Evolutionary conservation across 2,113 vertebrate species (phyloP).

Genomic region (Orthonyx spaldingii): DNA sequence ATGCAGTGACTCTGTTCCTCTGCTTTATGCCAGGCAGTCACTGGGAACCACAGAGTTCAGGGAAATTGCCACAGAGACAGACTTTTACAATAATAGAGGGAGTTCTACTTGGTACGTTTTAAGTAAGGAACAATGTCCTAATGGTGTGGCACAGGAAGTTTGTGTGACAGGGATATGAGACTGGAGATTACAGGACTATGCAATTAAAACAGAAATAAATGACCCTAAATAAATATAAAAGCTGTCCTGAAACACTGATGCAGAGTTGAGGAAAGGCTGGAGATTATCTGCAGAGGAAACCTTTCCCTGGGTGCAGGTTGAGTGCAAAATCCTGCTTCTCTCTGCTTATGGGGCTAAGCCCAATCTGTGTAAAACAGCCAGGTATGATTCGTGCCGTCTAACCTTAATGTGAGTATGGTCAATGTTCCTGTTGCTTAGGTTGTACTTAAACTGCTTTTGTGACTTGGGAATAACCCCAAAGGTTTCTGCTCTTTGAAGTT

Average conservation of each 20-base stretch:
- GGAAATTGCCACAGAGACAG: neutral
- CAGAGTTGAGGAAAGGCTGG: neutral
- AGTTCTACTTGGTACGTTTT: neutral
- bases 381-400: neutral
- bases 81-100: neutral
- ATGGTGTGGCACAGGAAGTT: neutral
- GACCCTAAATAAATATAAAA: neutral
- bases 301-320: neutral
- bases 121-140: neutral
- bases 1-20: neutral
- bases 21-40: neutral
- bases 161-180: neutral
- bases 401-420: neutral
- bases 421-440: neutral
- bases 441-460: neutral
- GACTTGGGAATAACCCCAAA: neutral
- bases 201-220: neutral
- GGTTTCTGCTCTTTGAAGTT: neutral
- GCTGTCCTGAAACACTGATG: neutral
- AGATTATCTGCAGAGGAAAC: neutral
- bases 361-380: neutral
- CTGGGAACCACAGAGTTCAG: neutral
- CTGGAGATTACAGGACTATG: neutral
- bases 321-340: neutral
- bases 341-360: neutral